phyloP scores from a whole-genome alignment of 2,888 invertebrate genomes.

The Biston stratarius region DNA sequence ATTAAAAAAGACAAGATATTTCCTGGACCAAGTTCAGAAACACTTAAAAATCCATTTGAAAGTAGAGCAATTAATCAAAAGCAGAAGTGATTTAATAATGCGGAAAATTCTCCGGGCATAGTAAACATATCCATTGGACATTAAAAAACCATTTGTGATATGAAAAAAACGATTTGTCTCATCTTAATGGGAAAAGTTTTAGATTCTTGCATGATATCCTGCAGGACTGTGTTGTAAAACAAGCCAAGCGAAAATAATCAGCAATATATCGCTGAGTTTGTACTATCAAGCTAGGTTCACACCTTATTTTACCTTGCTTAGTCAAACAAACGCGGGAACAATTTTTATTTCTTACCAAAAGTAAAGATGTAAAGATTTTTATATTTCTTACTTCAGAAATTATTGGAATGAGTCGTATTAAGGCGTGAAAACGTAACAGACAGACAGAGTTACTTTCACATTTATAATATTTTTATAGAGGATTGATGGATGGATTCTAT shows the following conservation, averaged over 20 bases:
- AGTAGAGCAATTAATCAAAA: conserved; percentile 31
- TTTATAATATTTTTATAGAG: too few species aligned
- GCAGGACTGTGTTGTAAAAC: not conserved
- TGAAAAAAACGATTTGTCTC: conserved; percentile 69
- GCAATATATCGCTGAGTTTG: too few species aligned
- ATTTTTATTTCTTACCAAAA: too few species aligned
- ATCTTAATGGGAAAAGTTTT: conserved; percentile 76
- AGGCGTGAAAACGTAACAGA: too few species aligned
- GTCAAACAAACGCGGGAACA: too few species aligned
- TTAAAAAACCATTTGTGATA: conserved; percentile 79
- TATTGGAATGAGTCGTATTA: too few species aligned
- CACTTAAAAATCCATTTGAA: conserved; percentile 31
- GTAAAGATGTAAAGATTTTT: too few species aligned
- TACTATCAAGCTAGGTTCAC: too few species aligned
- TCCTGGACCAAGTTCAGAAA: conserved; percentile 4
- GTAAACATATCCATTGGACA: conserved; percentile 63
- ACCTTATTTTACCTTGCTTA: too few species aligned
- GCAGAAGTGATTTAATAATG: conserved; percentile 25
- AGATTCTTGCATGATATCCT: conserved; percentile 27
- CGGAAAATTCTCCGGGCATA: conserved; percentile 30
- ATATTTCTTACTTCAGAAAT: too few species aligned
- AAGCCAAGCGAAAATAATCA: conserved; percentile 13
- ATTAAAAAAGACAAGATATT: conserved; percentile 8
- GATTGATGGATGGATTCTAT: too few species aligned
- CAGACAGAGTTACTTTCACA: too few species aligned